Conservation (phyloP, 2,113 vertebrate genomes). For the Sciurus niger region DNA sequence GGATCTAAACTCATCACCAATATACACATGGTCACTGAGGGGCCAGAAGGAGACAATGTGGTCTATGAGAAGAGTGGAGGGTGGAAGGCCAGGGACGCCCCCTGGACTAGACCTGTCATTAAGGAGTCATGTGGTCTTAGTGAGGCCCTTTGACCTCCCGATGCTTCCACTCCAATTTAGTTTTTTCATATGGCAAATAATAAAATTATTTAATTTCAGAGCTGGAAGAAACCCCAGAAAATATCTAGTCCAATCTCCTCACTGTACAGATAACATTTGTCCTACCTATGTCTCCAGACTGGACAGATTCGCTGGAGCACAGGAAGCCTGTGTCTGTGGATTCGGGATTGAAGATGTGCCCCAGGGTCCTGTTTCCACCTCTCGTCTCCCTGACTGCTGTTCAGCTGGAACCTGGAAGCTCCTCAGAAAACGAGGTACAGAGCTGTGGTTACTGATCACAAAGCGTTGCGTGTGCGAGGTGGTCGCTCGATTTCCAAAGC, state of each 20-base stretch:
- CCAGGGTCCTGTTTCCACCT: not conserved
- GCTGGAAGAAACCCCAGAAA: constrained; percentile 66
- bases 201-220: constrained; percentile 64
- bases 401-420: not conserved
- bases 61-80: too few species aligned
- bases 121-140: not conserved
- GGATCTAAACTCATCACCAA: not conserved
- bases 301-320: constrained; percentile 29
- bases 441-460: not conserved
- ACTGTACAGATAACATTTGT: constrained; percentile 26
- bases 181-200: constrained; percentile 60
- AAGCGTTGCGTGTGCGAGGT: not conserved
- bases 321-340: not conserved
- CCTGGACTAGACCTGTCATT: not conserved
- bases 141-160: not conserved
- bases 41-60: not conserved
- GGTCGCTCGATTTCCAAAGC: not conserved
- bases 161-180: not conserved
- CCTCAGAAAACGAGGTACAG: not conserved
- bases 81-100: not conserved
- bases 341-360: not conserved
- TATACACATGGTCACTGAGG: too few species aligned
- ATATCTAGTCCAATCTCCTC: constrained; percentile 52
- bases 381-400: not conserved
- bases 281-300: not conserved